Conservation (phyloP, 2,888 invertebrate genomes). For the Homarus gammarus region DNA sequence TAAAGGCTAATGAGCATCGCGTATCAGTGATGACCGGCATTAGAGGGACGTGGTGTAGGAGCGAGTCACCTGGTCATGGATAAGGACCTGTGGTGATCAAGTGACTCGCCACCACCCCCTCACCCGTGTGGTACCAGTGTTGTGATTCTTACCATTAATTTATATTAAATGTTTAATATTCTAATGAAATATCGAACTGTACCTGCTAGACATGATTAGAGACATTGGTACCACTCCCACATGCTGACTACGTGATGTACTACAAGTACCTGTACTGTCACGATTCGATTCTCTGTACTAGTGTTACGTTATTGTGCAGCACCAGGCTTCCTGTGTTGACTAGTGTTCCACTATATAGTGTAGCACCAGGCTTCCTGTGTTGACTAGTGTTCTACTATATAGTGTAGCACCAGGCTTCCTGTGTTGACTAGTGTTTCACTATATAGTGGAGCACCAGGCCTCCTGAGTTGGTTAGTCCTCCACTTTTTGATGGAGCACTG, state of each 20-base stretch:
- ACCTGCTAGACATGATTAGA: conserved; percentile 34
- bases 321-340: neutral
- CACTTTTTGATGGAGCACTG: neutral
- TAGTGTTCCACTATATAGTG: neutral
- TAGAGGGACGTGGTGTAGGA: conserved; percentile 1
- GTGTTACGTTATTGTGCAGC: neutral
- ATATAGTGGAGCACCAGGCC: neutral
- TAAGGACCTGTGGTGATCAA: neutral
- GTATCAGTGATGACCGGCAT: neutral
- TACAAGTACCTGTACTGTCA: conserved; percentile 54
- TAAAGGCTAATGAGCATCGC: conserved; percentile 12
- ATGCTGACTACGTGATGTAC: conserved; percentile 9
- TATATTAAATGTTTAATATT: conserved; percentile 20
- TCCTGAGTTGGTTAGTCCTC: neutral
- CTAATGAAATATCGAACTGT: conserved; percentile 8
- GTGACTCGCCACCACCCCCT: neutral
- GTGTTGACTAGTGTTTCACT: neutral
- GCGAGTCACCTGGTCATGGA: neutral
- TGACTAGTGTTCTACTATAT: neutral
- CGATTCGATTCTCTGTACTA: neutral
- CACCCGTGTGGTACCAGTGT: conserved; percentile 29
- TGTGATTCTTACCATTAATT: neutral
- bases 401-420: neutral
- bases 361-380: conserved; percentile 19
- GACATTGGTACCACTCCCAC: conserved; percentile 20